phyloP scores from a whole-genome alignment of 2,888 invertebrate species.

The Drosophila pseudotalamancana region DNA sequence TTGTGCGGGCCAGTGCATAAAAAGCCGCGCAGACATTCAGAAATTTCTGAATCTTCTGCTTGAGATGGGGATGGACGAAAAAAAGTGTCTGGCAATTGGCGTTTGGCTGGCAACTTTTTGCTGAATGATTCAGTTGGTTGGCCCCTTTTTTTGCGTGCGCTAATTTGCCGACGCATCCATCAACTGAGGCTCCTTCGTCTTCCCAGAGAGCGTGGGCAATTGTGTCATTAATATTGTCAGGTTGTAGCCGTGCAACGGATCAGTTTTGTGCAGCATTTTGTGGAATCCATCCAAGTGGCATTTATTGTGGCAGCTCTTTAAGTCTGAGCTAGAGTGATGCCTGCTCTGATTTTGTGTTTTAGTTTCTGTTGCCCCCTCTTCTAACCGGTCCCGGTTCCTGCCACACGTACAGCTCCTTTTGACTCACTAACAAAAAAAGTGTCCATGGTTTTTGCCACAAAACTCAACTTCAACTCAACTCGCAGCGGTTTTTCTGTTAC shows the following conservation, averaged over 20 bases:
- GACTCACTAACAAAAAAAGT: constrained; percentile 38
- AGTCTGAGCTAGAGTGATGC: constrained; percentile 27
- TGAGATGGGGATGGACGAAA: constrained; percentile 29
- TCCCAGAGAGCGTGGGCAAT: constrained; percentile 25
- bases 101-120: constrained; percentile 63
- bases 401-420: constrained; percentile 31
- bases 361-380: background rate
- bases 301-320: constrained; percentile 46
- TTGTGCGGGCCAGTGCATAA: constrained; percentile 39
- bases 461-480: constrained; percentile 32
- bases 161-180: constrained; percentile 78
- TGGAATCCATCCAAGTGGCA: constrained; percentile 44
- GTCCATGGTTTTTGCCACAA: constrained; percentile 40
- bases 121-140: constrained; percentile 23
- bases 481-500: constrained; percentile 40
- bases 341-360: constrained; percentile 23
- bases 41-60: constrained; percentile 63
- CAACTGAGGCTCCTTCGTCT: constrained; percentile 40
- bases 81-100: constrained; percentile 72
- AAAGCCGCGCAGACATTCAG: constrained; percentile 78
- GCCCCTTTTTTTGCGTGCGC: constrained; percentile 57
- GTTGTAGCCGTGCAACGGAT: constrained; percentile 40
- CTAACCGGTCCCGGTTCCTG: constrained; percentile 24
- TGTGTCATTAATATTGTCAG: constrained; percentile 61
- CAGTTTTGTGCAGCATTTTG: constrained; percentile 26